phyloP scores from a whole-genome alignment of 2,797 vertebrate genomes.

The Cryptoblepharus egeriae region DNA sequence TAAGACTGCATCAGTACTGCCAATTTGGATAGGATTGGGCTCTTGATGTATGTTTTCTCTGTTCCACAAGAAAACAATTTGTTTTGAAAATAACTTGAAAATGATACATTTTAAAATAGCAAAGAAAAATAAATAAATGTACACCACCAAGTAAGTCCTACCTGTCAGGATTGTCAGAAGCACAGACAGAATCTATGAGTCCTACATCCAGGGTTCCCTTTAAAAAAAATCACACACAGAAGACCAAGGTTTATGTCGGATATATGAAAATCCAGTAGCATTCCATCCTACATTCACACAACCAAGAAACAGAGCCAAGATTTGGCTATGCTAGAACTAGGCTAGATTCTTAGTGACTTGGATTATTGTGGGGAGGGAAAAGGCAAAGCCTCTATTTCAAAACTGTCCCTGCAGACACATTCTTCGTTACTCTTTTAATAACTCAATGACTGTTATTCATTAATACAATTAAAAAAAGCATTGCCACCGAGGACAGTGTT shows the following conservation, averaged over 20 bases:
- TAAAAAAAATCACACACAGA: slow-evolving; percentile 36
- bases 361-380: neutral
- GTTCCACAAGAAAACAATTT: neutral
- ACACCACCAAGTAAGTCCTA: slow-evolving; percentile 63
- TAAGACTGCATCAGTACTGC: too few relatives aligned
- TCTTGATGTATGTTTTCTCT: neutral
- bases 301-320: neutral
- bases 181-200: slow-evolving; percentile 96
- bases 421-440: neutral
- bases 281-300: neutral
- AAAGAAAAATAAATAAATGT: neutral
- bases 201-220: slow-evolving; percentile 97
- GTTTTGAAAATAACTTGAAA: neutral
- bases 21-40: too few relatives aligned
- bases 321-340: neutral
- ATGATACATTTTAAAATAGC: neutral
- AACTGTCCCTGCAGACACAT: neutral
- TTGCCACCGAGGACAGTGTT: neutral
- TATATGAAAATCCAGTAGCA: neutral
- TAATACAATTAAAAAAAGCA: neutral
- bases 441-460: neutral
- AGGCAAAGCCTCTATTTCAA: neutral
- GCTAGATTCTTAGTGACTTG: neutral
- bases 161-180: slow-evolving; percentile 96
- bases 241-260: neutral